Percentiles rank a stretch among this genome's conserved stretches.
phyloP scores from a whole-genome alignment of 1,140 invertebrate species.

The Marisa cornuarietis region DNA sequence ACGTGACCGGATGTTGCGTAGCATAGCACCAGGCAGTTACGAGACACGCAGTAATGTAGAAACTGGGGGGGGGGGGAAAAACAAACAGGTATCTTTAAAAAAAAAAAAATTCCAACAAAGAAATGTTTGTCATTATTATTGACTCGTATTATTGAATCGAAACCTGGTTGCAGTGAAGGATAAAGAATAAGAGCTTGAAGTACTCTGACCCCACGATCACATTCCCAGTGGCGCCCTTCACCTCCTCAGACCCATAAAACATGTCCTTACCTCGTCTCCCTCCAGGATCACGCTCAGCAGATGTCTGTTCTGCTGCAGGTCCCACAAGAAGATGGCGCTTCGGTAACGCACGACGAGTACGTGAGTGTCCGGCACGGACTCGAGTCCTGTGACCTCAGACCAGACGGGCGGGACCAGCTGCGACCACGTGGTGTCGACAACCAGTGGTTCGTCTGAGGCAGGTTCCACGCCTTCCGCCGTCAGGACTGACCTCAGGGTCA shows the following conservation, averaged over 20 bases:
- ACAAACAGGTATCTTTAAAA: neutral
- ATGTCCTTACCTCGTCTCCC: slow-evolving; percentile 11
- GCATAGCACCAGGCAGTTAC: slow-evolving; percentile 13
- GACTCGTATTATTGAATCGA: too few relatives aligned
- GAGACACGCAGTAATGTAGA: slow-evolving; percentile 8
- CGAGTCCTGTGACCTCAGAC: slow-evolving; percentile 14
- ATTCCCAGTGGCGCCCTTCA: too few relatives aligned
- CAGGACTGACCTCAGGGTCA: slow-evolving; percentile 10
- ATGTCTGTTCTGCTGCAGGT: slow-evolving; percentile 17
- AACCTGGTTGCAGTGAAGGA: too few relatives aligned
- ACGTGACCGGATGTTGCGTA: slow-evolving; percentile 15
- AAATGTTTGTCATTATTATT: neutral
- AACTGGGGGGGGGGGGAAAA: slow-evolving; percentile 20
- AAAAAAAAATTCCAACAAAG: neutral
- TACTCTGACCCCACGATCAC: too few relatives aligned
- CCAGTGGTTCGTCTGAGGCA: neutral
- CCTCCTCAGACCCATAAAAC: too few relatives aligned
- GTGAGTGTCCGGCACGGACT: slow-evolving; percentile 2
- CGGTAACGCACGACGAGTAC: neutral
- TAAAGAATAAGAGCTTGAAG: too few relatives aligned
- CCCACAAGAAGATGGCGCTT: slow-evolving; percentile 22
- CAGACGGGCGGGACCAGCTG: neutral
- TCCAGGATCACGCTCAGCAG: neutral
- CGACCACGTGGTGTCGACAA: neutral
- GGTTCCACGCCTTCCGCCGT: slow-evolving; percentile 14